phyloP scores from a whole-genome alignment of 2,888 invertebrate species.

The Lamproptera curius region DNA sequence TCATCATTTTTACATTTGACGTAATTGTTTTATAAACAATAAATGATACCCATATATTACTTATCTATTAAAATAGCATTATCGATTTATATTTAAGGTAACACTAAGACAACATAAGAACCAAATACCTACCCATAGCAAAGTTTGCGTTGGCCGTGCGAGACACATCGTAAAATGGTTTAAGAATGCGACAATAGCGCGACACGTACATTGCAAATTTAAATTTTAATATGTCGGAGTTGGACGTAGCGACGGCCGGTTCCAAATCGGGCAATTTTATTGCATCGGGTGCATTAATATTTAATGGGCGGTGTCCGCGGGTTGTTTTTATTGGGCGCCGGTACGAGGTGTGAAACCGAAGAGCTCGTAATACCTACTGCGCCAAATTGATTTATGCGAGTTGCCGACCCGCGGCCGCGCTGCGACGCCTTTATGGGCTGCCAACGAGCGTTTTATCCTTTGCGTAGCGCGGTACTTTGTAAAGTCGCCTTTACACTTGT shows the following conservation, averaged over 20 bases:
- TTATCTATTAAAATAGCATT: neutral
- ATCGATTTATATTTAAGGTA: neutral
- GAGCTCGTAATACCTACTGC: conserved; percentile 37
- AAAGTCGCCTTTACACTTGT: no score
- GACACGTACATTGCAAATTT: conserved; percentile 15
- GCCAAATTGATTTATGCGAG: conserved; percentile 45
- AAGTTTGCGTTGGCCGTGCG: neutral
- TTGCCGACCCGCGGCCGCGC: conserved; percentile 14
- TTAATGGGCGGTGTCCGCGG: conserved; percentile 39
- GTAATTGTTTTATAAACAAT: no score
- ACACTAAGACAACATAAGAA: neutral
- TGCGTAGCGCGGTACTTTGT: neutral
- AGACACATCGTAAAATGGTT: conserved; percentile 4
- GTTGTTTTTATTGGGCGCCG: conserved; percentile 41
- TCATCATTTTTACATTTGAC: no score
- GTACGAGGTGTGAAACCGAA: conserved; percentile 47
- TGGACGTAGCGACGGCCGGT: conserved; percentile 30
- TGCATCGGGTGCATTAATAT: conserved; percentile 39
- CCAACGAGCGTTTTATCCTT: conserved; percentile 9
- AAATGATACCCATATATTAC: no score
- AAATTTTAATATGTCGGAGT: conserved; percentile 24
- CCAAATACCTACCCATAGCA: neutral
- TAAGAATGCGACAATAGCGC: conserved; percentile 5
- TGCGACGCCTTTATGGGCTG: conserved; percentile 12
- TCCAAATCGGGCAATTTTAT: conserved; percentile 45